phyloP scores from a whole-genome alignment of 2,113 vertebrate genomes.

The Ceratotherium simum region DNA sequence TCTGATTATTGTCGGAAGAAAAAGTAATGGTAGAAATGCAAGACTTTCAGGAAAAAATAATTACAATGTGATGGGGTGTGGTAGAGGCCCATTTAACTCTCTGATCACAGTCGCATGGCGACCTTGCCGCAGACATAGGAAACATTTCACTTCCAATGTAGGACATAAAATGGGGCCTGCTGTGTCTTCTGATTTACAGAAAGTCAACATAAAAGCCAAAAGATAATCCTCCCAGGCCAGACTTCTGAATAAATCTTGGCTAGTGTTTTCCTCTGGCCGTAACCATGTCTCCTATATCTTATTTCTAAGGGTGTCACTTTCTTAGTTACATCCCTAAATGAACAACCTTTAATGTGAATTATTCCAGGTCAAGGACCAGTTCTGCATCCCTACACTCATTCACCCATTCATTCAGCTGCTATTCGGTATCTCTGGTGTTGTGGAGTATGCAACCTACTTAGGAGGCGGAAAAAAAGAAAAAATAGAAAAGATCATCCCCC shows the following conservation, averaged over 20 bases:
- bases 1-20: not conserved
- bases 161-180: not conserved
- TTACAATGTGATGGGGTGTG: not conserved
- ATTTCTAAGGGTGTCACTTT: not conserved
- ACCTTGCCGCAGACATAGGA: not conserved
- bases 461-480: not conserved
- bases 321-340: not conserved
- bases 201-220: not conserved
- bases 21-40: not conserved
- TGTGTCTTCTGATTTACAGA: not conserved
- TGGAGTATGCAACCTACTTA: not conserved
- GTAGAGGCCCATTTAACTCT: not conserved
- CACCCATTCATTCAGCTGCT: not conserved
- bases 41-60: not conserved
- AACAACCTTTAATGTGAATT: not conserved
- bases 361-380: not conserved
- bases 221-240: not conserved
- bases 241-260: not conserved
- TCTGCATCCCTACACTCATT: not conserved
- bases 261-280: not conserved
- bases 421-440: not conserved
- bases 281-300: not conserved
- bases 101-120: not conserved
- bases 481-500: not conserved
- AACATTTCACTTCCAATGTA: not conserved